A percentile compares a stretch with the other conserved stretches of the same genome.
Conservation (phyloP, 1,140 invertebrate species). For the Probaryconus sp. region DNA sequence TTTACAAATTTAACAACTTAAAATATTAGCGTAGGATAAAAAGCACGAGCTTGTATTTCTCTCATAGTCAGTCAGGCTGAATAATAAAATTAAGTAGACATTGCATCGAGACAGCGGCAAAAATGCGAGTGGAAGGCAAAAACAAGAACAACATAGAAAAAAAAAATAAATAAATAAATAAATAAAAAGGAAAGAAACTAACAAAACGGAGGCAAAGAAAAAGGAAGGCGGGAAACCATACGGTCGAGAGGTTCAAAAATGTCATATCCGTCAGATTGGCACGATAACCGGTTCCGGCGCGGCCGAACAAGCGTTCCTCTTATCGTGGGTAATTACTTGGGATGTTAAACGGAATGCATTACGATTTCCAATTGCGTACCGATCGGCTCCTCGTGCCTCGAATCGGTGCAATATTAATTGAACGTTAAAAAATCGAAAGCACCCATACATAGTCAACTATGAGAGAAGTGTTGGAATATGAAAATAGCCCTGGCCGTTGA, state of each 20-base stretch:
- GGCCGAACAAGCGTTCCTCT: conserved; percentile 21
- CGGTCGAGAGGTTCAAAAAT: conserved; percentile 27
- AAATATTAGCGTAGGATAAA: too few relatives aligned
- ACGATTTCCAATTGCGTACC: conserved; percentile 28
- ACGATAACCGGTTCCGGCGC: conserved; percentile 35
- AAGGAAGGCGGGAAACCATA: conserved; percentile 31
- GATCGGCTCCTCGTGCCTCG: conserved; percentile 12
- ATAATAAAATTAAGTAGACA: conserved; percentile 49
- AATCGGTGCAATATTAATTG: conserved; percentile 6
- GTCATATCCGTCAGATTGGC: conserved; percentile 39
- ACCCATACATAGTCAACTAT: too few relatives aligned
- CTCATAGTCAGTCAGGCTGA: conserved; percentile 51
- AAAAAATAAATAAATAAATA: conserved; percentile 8
- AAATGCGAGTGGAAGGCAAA: conserved; percentile 25
- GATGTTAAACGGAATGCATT: conserved; percentile 25
- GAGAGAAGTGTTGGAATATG: too few relatives aligned
- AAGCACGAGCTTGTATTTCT: conserved; percentile 49
- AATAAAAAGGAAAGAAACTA: conserved; percentile 7
- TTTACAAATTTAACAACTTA: too few relatives aligned
- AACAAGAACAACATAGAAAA: neutral
- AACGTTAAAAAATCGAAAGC: too few relatives aligned
- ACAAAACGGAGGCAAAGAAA: conserved; percentile 7
- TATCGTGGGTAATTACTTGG: conserved; percentile 42
- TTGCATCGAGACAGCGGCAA: conserved; percentile 19
- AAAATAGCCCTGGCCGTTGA: too few relatives aligned